Conservation (phyloP, 1,140 invertebrate genomes). For the Hylyphantes graminicola region DNA sequence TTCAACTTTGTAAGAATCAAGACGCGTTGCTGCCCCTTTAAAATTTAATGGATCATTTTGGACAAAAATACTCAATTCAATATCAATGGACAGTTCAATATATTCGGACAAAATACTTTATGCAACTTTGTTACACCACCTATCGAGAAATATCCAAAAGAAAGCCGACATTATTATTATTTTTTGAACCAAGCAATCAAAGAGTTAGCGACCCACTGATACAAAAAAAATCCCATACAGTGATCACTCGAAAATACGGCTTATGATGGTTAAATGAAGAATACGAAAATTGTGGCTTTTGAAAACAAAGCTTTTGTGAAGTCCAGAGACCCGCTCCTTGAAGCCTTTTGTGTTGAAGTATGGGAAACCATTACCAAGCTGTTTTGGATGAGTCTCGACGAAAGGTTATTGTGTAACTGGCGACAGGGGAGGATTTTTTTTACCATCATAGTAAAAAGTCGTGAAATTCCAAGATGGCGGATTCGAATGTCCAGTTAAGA, state of each 20-base stretch:
- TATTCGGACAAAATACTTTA: too few species aligned
- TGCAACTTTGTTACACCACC: too few species aligned
- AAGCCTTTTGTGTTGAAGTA: neutral
- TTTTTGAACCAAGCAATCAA: conserved; percentile 42
- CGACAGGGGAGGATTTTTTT: neutral
- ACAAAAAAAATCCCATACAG: conserved; percentile 5
- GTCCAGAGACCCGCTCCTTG: conserved; percentile 8
- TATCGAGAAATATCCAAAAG: too few species aligned
- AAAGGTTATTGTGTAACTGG: conserved; percentile 16
- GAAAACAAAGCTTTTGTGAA: neutral
- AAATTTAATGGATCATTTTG: too few species aligned
- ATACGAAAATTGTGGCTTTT: neutral
- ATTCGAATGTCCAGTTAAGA: too few species aligned
- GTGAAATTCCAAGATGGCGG: conserved; percentile 26
- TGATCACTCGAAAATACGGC: neutral
- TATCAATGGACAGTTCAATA: too few species aligned
- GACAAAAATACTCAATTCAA: too few species aligned
- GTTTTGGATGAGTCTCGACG: conserved; percentile 24
- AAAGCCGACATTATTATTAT: neutral
- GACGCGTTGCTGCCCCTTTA: too few species aligned
- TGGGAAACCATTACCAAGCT: conserved; percentile 30
- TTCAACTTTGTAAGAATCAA: too few species aligned
- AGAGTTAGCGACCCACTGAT: conserved; percentile 40
- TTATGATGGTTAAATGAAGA: neutral
- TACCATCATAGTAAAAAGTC: conserved; percentile 35